A percentile compares a stretch with the other conserved stretches of the same genome.
phyloP scores from a whole-genome alignment of 2,113 vertebrate species.

The Spermophilus dauricus region DNA sequence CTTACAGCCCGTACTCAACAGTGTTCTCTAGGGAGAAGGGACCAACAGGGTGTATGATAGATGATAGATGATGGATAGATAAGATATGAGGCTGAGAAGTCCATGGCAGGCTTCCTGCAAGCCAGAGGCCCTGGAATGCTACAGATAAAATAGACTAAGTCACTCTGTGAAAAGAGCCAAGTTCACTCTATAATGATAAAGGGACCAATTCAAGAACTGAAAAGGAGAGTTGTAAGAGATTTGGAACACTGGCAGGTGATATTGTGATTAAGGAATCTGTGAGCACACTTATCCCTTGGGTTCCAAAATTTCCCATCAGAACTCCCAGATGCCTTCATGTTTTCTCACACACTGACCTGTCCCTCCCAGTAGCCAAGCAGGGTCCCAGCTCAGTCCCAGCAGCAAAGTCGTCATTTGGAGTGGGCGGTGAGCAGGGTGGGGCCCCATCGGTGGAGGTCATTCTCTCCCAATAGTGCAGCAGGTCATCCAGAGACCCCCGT shows the following conservation, averaged over 20 bases:
- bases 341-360: too few species aligned
- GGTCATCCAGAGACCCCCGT: too few species aligned
- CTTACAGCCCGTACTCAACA: not conserved
- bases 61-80: too few species aligned
- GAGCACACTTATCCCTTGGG: too few species aligned
- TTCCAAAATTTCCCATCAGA: not conserved
- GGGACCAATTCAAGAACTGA: too few species aligned
- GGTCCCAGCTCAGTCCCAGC: not conserved
- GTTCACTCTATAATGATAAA: not conserved
- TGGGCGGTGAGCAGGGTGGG: not conserved
- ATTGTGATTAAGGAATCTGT: not conserved
- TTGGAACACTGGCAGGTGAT: rapidly evolving
- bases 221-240: not conserved
- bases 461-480: rapidly evolving
- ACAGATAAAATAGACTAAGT: not conserved
- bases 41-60: too few species aligned
- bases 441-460: not conserved
- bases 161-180: not conserved
- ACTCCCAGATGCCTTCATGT: rapidly evolving
- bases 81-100: too few species aligned
- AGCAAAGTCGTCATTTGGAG: not conserved
- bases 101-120: too few species aligned
- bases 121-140: not conserved
- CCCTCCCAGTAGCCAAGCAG: rapidly evolving
- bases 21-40: not conserved